phyloP scores from a whole-genome alignment of 2,888 invertebrate genomes.

The Asteroscopus sphinx region DNA sequence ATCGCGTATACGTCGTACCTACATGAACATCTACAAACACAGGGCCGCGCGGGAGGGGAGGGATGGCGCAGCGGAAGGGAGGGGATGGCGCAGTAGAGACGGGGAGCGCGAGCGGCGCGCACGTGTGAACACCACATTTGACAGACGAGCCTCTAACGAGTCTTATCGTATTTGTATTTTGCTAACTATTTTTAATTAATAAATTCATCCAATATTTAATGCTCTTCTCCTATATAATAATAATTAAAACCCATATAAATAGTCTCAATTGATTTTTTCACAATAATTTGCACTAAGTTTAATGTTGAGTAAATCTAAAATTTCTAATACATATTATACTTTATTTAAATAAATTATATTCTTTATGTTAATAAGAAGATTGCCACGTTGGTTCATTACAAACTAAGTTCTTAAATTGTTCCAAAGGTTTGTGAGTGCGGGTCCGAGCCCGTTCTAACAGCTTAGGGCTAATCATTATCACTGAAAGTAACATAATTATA shows the following conservation, averaged over 20 bases:
- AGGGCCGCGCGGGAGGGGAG: slow-evolving; percentile 43
- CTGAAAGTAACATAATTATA: slow-evolving; percentile 88
- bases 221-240: slow-evolving; percentile 87
- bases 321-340: slow-evolving; percentile 89
- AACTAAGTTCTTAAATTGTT: slow-evolving; percentile 89
- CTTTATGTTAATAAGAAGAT: slow-evolving; percentile 88
- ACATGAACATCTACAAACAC: slow-evolving; percentile 20
- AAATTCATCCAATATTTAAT: slow-evolving; percentile 90
- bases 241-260: slow-evolving; percentile 90
- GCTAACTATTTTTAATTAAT: slow-evolving; percentile 90
- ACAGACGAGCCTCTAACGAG: slow-evolving; percentile 88
- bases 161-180: slow-evolving; percentile 90
- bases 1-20: slow-evolving; percentile 13
- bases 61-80: slow-evolving; percentile 26
- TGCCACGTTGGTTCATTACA: slow-evolving; percentile 87
- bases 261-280: slow-evolving; percentile 88
- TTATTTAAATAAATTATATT: slow-evolving; percentile 89
- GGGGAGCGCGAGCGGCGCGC: slow-evolving; percentile 57
- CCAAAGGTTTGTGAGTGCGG: slow-evolving; percentile 83
- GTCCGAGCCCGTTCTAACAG: slow-evolving; percentile 76
- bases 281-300: slow-evolving; percentile 90
- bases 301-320: slow-evolving; percentile 90
- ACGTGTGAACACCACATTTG: slow-evolving; percentile 73
- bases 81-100: slow-evolving; percentile 41
- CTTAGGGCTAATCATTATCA: slow-evolving; percentile 85